These are phyloP conservation scores for Elymnias hypermnestra DNA, from an alignment of 1,140 invertebrate genomes.

Conservation along the genomic window DNA sequence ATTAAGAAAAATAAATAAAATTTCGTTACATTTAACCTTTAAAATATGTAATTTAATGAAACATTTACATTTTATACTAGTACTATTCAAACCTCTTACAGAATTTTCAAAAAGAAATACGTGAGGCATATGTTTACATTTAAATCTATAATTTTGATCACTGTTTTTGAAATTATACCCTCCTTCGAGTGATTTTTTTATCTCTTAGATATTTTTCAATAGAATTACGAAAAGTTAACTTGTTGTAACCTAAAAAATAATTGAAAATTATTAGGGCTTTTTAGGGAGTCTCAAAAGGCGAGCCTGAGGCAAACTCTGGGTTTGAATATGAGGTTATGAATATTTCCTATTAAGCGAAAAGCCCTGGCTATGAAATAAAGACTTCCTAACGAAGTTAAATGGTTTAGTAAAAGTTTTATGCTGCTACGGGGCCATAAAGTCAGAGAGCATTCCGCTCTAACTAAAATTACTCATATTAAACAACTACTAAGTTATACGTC, in stretches of 20 bases:
- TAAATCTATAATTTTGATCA: no score
- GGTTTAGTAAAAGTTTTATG: slow-evolving; percentile 37
- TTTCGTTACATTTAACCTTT: no score
- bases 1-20: no score
- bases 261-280: slow-evolving; percentile 10
- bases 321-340: slow-evolving; percentile 32
- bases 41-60: no score
- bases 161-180: no score
- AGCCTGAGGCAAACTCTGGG: slow-evolving; percentile 9
- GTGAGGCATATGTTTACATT: no score
- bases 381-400: slow-evolving; percentile 44
- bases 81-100: no score
- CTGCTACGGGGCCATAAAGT: slow-evolving; percentile 16
- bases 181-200: no score
- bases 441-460: slow-evolving; percentile 1
- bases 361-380: slow-evolving; percentile 38
- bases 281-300: slow-evolving; percentile 8
- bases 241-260: slow-evolving; percentile 5
- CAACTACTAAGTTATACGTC: not conserved
- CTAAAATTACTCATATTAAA: not conserved
- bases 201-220: no score
- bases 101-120: no score
- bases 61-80: no score
- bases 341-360: slow-evolving; percentile 37
- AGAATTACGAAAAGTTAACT: not conserved